These are phyloP conservation scores for Camelus dromedarius DNA, from an alignment of 2,113 vertebrate genomes.

Conservation along the genomic window DNA sequence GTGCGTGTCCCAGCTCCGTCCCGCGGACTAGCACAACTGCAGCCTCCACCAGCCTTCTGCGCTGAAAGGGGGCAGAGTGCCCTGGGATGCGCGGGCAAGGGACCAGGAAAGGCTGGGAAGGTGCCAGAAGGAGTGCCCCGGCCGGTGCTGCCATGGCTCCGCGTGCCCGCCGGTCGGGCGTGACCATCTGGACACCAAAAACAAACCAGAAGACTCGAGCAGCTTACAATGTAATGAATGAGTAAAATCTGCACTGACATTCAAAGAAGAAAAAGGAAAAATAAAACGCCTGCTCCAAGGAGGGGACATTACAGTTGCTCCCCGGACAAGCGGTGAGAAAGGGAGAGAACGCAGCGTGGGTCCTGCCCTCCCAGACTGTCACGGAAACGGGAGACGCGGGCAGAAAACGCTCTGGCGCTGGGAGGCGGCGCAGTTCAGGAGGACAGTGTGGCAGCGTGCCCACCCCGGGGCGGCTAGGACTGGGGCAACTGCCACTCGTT, in stretches of 20 bases:
- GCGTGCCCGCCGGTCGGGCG: not conserved
- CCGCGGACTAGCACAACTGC: not conserved
- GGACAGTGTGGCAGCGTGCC: not conserved
- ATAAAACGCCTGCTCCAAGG: fast-evolving
- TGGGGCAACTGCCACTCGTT: too few relatives aligned
- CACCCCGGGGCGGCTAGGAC: too few relatives aligned
- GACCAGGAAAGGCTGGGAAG: not conserved
- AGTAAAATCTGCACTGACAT: not conserved
- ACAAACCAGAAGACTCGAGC: not conserved
- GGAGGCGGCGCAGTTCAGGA: too few relatives aligned
- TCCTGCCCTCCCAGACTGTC: too few relatives aligned
- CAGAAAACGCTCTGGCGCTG: too few relatives aligned
- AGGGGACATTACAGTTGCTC: fast-evolving
- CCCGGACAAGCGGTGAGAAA: fast-evolving
- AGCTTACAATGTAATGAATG: fast-evolving
- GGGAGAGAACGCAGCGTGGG: fast-evolving
- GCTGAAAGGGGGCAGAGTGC: too few relatives aligned
- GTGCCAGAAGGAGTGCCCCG: not conserved
- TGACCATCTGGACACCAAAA: not conserved
- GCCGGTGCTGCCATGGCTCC: fast-evolving
- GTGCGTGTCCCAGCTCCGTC: not conserved
- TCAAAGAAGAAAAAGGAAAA: not conserved
- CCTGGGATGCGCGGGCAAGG: too few relatives aligned
- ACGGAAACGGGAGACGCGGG: fast-evolving
- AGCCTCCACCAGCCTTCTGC: not conserved